Base-by-base conservation (phyloP, 1,140 invertebrate species). In the Ericerus pela region DNA sequence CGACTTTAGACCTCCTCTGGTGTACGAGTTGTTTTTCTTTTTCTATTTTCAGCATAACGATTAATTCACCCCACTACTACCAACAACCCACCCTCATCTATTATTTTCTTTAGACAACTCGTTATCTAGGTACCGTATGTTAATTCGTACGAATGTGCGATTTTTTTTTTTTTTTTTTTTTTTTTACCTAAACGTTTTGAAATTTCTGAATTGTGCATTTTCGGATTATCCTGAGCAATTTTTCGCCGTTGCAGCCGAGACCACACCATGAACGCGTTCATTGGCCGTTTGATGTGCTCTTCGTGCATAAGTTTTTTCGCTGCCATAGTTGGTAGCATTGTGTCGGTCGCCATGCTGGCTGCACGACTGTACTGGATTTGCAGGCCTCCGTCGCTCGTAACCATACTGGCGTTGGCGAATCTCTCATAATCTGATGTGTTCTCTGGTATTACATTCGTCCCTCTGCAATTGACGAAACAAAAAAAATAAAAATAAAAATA, bases 151-250 rank as follows among this genome's bases (percentile, higher is more conserved):
- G n/a, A 38, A 3, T n/a, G 36, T 3, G 20, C 36, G 36, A 38
- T 38, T 38, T 14, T 16, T 38, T 38, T 3, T 38, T 33, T 33
- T 33, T n/a, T 33, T 33, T 33, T 33, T 33, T 33, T 33, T 33
- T 33, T n/a, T 22, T 47, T 22, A 47, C 92, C 74, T 18, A 96
- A 73, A 37, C 90, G 75, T 70, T 96, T 96, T 33, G 85, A 90
- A 60, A 96, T 96, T 70, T 96, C 91, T 0, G 90, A 94, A 68
- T 96, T 96, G 74, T 96, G 92, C 90, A 96, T 94, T 72, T 96
- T 95, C 24, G 92, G 92, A 70, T 96, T 95, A 63, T 96, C 90
- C 67, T 90, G 81, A 2, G 92, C 90, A 64, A 96, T 96, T 70
- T 94, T 87, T 8, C 85, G 73, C 6, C 88, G 73, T 64, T 90